Percentiles rank a stretch among this genome's conserved stretches.
Evolutionary conservation across 1,140 invertebrate species (phyloP).

Genomic region (Drosophila miranda): DNA sequence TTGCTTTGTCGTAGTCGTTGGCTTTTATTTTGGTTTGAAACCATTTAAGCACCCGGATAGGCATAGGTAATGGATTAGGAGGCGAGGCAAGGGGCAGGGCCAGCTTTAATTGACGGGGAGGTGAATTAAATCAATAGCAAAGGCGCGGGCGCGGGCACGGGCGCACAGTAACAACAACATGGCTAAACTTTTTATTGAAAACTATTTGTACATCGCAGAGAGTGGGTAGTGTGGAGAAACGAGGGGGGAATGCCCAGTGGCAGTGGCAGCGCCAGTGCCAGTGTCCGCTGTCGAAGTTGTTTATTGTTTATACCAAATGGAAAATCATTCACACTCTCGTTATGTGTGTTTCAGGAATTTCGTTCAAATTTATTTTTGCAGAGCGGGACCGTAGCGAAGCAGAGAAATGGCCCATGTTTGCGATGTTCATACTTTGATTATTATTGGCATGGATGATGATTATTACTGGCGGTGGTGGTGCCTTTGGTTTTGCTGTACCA

Average conservation of each 20-base stretch:
- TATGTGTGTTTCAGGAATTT: constrained; percentile 26
- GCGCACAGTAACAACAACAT: constrained; percentile 9
- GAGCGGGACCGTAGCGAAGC: too few relatives aligned
- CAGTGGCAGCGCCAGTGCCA: not conserved
- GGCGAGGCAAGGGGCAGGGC: constrained; percentile 2
- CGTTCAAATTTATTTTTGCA: not conserved
- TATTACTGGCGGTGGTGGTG: constrained; percentile 3
- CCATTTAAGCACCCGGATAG: constrained; percentile 45
- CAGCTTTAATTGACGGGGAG: constrained; percentile 42
- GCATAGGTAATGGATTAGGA: constrained; percentile 23
- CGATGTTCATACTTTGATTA: constrained; percentile 28
- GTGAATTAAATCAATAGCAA: constrained; percentile 50
- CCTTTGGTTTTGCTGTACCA: constrained; percentile 1
- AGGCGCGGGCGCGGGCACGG: constrained; percentile 6
- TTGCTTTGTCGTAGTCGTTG: constrained; percentile 10
- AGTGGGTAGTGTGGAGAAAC: not conserved
- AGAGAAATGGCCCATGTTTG: constrained; percentile 3
- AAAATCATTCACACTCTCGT: constrained; percentile 23
- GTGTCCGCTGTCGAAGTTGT: constrained; percentile 9
- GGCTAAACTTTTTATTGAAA: constrained; percentile 46
- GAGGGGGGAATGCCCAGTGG: not conserved
- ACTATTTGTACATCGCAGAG: constrained; percentile 13
- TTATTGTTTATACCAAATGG: constrained; percentile 45
- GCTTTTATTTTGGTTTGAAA: constrained; percentile 16
- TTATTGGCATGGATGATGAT: constrained; percentile 31